These are phyloP conservation scores for Eurypyga helias DNA, from an alignment of 2,113 vertebrate genomes.

Conservation along the genomic window DNA sequence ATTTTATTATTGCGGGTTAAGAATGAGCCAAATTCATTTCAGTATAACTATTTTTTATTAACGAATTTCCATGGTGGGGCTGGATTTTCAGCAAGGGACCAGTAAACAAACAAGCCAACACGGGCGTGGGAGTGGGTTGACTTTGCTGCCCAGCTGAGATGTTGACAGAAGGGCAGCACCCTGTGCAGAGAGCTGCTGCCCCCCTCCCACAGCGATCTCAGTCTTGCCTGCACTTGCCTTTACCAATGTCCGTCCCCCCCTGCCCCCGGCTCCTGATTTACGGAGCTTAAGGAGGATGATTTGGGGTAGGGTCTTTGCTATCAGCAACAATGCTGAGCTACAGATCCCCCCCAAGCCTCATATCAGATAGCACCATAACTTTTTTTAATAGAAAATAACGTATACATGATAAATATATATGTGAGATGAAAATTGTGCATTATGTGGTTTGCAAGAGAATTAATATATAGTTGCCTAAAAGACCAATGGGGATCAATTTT, in stretches of 20 bases:
- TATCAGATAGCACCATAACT: rapidly evolving
- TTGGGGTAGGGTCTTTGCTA: background rate
- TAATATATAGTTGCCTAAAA: background rate
- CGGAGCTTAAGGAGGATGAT: background rate
- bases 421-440: background rate
- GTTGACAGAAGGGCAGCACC: rapidly evolving
- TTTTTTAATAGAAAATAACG: background rate
- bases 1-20: background rate
- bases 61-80: rapidly evolving
- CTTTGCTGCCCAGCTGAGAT: background rate
- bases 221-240: background rate
- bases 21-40: background rate
- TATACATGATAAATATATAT: background rate
- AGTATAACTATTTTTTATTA: background rate
- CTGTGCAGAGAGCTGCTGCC: rapidly evolving
- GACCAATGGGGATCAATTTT: constrained; percentile 14
- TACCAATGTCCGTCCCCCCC: background rate
- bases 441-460: background rate
- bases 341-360: rapidly evolving
- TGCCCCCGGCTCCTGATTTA: background rate
- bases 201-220: rapidly evolving
- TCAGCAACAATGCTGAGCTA: rapidly evolving
- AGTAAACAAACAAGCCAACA: background rate
- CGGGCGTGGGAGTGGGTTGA: rapidly evolving
- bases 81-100: background rate